Percentiles rank a stretch among this genome's conserved stretches.
These are phyloP conservation scores for Pogonomyrmex barbatus DNA, from an alignment of 1,140 invertebrate genomes.

Conservation along the genomic window DNA sequence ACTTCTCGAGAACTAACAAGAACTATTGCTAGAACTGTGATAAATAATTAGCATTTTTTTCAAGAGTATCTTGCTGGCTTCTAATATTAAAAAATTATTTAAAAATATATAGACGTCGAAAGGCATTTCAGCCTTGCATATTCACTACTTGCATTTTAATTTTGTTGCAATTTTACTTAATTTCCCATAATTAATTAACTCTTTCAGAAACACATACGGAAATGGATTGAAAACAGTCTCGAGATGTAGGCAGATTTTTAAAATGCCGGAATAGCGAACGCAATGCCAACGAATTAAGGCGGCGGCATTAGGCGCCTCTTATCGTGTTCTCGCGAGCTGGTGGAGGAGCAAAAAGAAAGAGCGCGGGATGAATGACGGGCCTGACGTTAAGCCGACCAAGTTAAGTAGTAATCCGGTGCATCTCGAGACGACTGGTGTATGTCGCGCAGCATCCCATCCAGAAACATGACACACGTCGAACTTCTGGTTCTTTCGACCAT, in stretches of 20 bases:
- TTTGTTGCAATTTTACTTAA: background rate
- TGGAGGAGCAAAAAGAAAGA: conserved; percentile 73
- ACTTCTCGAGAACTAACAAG: too few species aligned
- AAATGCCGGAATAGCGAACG: background rate
- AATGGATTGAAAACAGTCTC: background rate
- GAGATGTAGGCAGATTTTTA: background rate
- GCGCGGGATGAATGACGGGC: conserved; percentile 74
- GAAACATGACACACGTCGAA: conserved; percentile 69
- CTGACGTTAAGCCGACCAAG: conserved; percentile 70
- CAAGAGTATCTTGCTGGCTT: too few species aligned
- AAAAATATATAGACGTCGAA: too few species aligned
- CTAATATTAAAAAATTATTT: too few species aligned
- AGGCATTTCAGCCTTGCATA: background rate
- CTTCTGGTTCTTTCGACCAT: conserved; percentile 61
- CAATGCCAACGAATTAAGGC: conserved; percentile 7
- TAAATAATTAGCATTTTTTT: too few species aligned
- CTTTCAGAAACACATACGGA: background rate
- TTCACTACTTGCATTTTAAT: background rate
- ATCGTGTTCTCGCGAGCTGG: conserved; percentile 49
- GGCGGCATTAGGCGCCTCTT: conserved; percentile 6
- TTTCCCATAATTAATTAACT: background rate
- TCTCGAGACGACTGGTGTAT: conserved; percentile 65
- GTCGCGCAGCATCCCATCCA: conserved; percentile 30
- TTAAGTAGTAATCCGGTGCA: conserved; percentile 77
- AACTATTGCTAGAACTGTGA: too few species aligned